Conservation (phyloP, 2,113 vertebrate genomes). For the Psettodes erumei region DNA sequence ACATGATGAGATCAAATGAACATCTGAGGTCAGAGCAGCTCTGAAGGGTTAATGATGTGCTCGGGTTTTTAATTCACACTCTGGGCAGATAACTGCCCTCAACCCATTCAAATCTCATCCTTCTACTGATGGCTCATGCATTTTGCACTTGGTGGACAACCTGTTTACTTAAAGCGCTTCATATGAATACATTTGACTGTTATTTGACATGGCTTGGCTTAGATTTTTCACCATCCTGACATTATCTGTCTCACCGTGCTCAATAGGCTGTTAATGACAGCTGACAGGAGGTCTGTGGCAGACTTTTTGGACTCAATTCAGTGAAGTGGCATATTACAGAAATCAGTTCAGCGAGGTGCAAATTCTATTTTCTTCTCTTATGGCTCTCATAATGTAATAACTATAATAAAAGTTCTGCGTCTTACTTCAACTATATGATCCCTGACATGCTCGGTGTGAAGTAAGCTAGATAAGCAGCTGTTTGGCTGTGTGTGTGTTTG, state of each 20-base stretch:
- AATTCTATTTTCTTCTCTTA: background rate
- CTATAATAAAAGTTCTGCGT: slow-evolving; percentile 6
- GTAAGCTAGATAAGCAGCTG: slow-evolving; percentile 28
- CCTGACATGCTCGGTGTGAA: slow-evolving; percentile 11
- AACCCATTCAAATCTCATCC: slow-evolving; percentile 14
- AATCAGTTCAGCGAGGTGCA: slow-evolving; percentile 3
- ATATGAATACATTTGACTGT: slow-evolving; percentile 39
- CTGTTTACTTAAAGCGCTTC: slow-evolving; percentile 57
- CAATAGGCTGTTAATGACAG: slow-evolving; percentile 45
- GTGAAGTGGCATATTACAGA: slow-evolving; percentile 22
- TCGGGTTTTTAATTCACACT: slow-evolving; percentile 59
- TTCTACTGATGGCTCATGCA: slow-evolving; percentile 38
- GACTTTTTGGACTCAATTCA: slow-evolving; percentile 20
- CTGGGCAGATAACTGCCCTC: slow-evolving; percentile 34
- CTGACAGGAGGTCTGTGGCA: background rate
- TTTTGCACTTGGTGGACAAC: slow-evolving; percentile 43
- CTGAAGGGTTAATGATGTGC: slow-evolving; percentile 69
- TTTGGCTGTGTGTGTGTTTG: slow-evolving; percentile 18
- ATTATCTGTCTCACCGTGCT: slow-evolving; percentile 26
- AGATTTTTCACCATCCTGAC: slow-evolving; percentile 46
- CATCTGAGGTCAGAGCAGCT: slow-evolving; percentile 66
- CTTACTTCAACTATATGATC: slow-evolving; percentile 17
- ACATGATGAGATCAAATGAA: slow-evolving; percentile 62
- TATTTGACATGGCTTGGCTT: slow-evolving; percentile 34
- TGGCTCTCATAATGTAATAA: background rate